These are phyloP conservation scores for Volucella inanis DNA, from an alignment of 2,888 invertebrate genomes.

Conservation along the genomic window DNA sequence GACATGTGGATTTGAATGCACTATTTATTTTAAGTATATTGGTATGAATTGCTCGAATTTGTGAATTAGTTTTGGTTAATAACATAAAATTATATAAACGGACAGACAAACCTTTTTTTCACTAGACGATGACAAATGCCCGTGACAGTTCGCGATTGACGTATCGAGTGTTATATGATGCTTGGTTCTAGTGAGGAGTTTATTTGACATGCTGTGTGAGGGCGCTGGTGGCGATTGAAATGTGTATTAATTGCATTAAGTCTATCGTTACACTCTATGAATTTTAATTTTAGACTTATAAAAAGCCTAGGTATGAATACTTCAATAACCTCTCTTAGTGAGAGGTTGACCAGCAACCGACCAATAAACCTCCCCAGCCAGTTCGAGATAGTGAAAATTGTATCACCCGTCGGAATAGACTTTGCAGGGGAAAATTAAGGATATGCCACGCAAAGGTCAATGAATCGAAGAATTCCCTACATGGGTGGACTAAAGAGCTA, in stretches of 20 bases:
- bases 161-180: slow-evolving; percentile 27
- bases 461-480: too few species aligned
- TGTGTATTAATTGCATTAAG: not conserved
- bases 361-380: too few species aligned
- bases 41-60: not conserved
- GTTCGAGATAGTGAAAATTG: too few species aligned
- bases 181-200: not conserved
- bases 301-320: not conserved
- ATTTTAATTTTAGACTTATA: not conserved
- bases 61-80: slow-evolving; percentile 42
- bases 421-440: too few species aligned
- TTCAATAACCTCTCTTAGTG: too few species aligned
- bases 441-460: too few species aligned
- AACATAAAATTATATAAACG: slow-evolving; percentile 73
- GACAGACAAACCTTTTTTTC: slow-evolving; percentile 65
- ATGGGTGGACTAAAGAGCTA: too few species aligned
- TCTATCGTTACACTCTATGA: not conserved
- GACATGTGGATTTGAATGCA: not conserved
- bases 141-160: slow-evolving; percentile 58
- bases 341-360: too few species aligned
- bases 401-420: too few species aligned
- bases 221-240: not conserved
- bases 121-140: slow-evolving; percentile 64
- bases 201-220: not conserved
- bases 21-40: not conserved